phyloP scores from a whole-genome alignment of 2,797 vertebrate species.

The Thalassophryne amazonica region DNA sequence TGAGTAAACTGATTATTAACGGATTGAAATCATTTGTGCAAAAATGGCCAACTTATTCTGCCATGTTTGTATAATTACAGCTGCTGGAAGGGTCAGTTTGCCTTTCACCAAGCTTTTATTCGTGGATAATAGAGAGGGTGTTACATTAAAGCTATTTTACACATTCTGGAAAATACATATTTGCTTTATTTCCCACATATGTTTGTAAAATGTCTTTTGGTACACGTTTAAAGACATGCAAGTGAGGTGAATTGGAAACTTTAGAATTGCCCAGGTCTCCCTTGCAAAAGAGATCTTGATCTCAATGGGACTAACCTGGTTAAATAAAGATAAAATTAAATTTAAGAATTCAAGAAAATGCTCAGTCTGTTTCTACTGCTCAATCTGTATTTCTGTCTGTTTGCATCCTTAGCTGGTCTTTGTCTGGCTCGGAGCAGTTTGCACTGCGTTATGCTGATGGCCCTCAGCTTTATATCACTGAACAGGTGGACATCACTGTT shows the following conservation, averaged over 20 bases:
- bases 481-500: constrained; percentile 81
- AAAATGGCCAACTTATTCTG: no score
- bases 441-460: constrained; percentile 95
- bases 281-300: no score
- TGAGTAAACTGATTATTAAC: no score
- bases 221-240: no score
- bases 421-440: constrained; percentile 95
- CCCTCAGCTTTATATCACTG: constrained; percentile 96
- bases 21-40: no score
- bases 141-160: neutral
- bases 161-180: neutral
- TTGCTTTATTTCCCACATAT: neutral
- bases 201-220: no score
- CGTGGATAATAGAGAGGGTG: constrained; percentile 1
- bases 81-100: constrained; percentile 33
- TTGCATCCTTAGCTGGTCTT: constrained; percentile 84
- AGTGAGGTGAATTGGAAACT: no score
- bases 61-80: constrained; percentile 25
- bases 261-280: no score
- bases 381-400: constrained; percentile 7
- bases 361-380: neutral
- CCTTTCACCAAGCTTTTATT: constrained; percentile 38
- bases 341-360: no score
- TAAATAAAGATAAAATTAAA: no score
- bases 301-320: no score